Base-by-base conservation (phyloP, 2,888 invertebrate species). In the Strigamia maritima region DNA sequence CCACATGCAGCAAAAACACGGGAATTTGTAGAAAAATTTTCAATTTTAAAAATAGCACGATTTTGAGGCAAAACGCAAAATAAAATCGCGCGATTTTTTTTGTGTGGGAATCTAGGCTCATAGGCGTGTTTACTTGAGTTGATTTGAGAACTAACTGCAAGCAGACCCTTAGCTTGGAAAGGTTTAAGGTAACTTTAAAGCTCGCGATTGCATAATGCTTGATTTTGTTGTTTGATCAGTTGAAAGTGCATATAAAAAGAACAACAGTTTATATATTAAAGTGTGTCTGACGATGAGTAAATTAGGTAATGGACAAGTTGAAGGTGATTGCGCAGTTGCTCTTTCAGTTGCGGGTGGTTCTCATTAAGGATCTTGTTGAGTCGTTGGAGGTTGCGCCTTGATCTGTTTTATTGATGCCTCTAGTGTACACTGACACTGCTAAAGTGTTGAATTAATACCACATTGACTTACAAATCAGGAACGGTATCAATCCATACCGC, bases 341-440 rank as follows among this genome's bases (percentile, higher is more conserved):
- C 28, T 28, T 70, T 14, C 28, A 28, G 19, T 54, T 19, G 54
- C 35, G 70, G 10, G 12, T 70, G 70, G 16, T 28, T 70, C 70
- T 70, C 70, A 70, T 70, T 70, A 70, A 70, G 70, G 28, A 70
- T 70, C 70, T 22, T 26, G 24, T 70, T 70, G 70, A 70, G 70
- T 70, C 70, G 70, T 70, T 70, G 70, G 28, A 70, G 70, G 70
- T 70, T 70, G 70, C 70, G 28, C 70, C 70, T 70, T 70, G 70
- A 70, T 70, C 70, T 70, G 70, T 70, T 70, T 70, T 70, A 70
- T 70, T 70, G 70, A 70, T 70, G 70, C 70, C 70, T 70, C 26
- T 28, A 70, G 70, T 70, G 70, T 70, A 70, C 70, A 70, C 70
- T 70, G 70, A 70, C 70, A 70, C 28, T 70, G 70, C 70, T 70